Base-by-base conservation (phyloP, 2,113 vertebrate genomes). In the Anolis sagrei region DNA sequence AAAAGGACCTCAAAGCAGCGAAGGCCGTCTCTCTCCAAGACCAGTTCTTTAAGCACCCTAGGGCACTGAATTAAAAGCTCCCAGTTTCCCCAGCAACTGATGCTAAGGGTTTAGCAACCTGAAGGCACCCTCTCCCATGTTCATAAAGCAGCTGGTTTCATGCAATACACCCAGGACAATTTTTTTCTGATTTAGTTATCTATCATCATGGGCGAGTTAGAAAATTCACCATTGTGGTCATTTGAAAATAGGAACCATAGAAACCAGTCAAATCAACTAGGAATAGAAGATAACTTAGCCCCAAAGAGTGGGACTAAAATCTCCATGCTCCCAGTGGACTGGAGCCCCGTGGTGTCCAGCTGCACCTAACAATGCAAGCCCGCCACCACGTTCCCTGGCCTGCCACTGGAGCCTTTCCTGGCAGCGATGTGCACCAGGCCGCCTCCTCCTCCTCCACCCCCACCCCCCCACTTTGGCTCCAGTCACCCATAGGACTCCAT, bases 21-120 rank as follows among this genome's bases (percentile, higher is more conserved):
- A 93, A 94, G 93, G 94, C 93, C 97, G 94, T 95, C 95, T 92
- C 95, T 95, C 76, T 81, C 72, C 78, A 86, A 95, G 95, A 93
- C 95, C 97, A 97, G 96, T 96, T 97, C 83, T 83, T 79, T n/a
- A 78, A 58, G 21, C 34, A 66, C 58, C 34, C 49, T 32, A 7
- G 39, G 62, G 68, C 23, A 78, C 36, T 36, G 25, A 49, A 36
- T 44, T 64, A 48, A 58, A 29, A 64, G 7, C 69, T 27, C 48
- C 36, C 13, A 80, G 10, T 7, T 25, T 76, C 44, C 70, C 58
- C 66, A 61, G n/a, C 21, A 86, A 51, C 58, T 66, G 29, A 36
- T 44, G 19, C 27, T 51, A 49, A 49, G 36, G 61, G 48, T 23
- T 48, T 13, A 14, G 36, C 21, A 78, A 61, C 36, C 32, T 69